Conservation (phyloP, 2,797 vertebrate species). For the Urophycis tenuis region DNA sequence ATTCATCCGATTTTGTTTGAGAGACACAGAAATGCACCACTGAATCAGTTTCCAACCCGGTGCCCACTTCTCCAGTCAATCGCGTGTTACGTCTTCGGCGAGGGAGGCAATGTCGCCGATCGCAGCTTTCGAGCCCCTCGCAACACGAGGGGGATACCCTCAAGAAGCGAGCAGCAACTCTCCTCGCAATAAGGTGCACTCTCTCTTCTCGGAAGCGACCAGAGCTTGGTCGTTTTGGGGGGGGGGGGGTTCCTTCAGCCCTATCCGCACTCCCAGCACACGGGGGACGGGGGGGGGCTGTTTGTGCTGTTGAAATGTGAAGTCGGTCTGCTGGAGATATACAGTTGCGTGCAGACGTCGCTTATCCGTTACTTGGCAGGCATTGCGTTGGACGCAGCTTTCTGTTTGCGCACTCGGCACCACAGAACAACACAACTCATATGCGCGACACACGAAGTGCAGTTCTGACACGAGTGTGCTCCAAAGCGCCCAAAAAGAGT, state of each 20-base stretch:
- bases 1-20: too few species aligned
- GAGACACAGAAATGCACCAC: too few species aligned
- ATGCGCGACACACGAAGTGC: not conserved
- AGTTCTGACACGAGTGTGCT: not conserved
- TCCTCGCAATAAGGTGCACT: conserved; percentile 25
- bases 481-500: not conserved
- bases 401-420: conserved; percentile 55
- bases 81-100: not conserved
- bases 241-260: conserved; percentile 24
- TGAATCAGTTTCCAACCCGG: too few species aligned
- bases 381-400: conserved; percentile 42
- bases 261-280: conserved; percentile 32
- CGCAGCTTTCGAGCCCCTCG: conserved; percentile 31
- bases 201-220: conserved; percentile 25
- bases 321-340: not conserved
- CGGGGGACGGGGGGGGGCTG: conserved; percentile 12
- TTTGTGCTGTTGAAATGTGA: not conserved
- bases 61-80: too few species aligned
- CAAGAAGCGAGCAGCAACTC: conserved; percentile 36
- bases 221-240: conserved; percentile 13
- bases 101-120: conserved; percentile 36
- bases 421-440: not conserved
- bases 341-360: conserved; percentile 31
- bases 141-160: conserved; percentile 29
- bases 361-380: conserved; percentile 50